Evolutionary conservation across 2,113 vertebrate species (phyloP).

Genomic region (Pleuronectes platessa): DNA sequence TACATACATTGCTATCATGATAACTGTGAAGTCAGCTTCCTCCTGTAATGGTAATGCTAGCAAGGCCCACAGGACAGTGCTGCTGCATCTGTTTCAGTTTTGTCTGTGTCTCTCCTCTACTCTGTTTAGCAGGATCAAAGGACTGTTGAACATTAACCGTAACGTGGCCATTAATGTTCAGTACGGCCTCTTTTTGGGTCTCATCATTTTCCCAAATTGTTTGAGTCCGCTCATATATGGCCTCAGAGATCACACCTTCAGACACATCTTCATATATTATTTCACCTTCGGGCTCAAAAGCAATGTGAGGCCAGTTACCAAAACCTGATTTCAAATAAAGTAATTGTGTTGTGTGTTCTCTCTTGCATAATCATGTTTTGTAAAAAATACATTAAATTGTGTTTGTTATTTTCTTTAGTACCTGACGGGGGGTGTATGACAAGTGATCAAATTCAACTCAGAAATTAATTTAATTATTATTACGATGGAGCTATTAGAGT

Average conservation of each 20-base stretch:
- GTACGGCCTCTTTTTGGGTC: slow-evolving; percentile 47
- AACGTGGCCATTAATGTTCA: neutral
- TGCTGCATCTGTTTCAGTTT: slow-evolving; percentile 62
- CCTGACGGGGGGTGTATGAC: neutral
- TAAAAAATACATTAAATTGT: neutral
- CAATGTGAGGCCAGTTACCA: neutral
- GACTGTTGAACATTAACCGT: neutral
- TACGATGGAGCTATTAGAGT: no score
- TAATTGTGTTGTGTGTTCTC: neutral
- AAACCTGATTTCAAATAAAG: neutral
- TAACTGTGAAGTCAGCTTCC: slow-evolving; percentile 40
- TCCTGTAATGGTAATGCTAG: neutral
- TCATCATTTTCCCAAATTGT: slow-evolving; percentile 63
- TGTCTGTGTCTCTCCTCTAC: slow-evolving; percentile 58
- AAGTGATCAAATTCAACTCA: neutral
- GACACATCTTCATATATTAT: slow-evolving; percentile 44
- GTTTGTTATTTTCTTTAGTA: neutral
- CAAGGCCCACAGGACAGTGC: slow-evolving; percentile 52
- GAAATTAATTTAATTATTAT: neutral
- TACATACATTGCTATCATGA: slow-evolving; percentile 52
- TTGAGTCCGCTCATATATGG: slow-evolving; percentile 65
- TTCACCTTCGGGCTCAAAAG: slow-evolving; percentile 53
- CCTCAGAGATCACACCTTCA: slow-evolving; percentile 59
- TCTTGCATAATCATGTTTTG: no score
- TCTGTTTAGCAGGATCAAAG: slow-evolving; percentile 42